Conservation (phyloP, 2,113 vertebrate genomes). For the Pyrgilauda ruficollis region DNA sequence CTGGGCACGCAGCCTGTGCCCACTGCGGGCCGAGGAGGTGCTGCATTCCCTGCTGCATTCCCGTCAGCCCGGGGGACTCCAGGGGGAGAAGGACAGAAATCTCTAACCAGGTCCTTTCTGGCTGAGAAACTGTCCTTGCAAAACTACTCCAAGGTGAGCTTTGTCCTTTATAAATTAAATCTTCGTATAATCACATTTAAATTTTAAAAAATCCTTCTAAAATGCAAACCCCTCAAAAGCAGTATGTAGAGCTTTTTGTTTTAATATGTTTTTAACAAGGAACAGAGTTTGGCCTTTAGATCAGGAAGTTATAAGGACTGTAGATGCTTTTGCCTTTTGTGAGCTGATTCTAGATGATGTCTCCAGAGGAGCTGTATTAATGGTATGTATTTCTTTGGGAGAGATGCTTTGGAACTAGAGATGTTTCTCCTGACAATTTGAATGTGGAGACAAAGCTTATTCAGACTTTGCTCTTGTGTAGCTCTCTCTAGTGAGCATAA, state of each 20-base stretch:
- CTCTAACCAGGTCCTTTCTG: not conserved
- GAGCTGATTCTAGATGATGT: not conserved
- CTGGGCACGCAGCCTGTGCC: fast-evolving
- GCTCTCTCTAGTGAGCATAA: not conserved
- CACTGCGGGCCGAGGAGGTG: fast-evolving
- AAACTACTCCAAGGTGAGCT: not conserved
- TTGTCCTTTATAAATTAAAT: not conserved
- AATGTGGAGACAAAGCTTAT: not conserved
- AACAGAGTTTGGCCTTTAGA: not conserved
- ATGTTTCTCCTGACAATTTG: not conserved
- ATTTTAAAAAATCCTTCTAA: not conserved
- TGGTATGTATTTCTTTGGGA: not conserved
- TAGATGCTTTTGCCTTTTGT: not conserved
- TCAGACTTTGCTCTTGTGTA: not conserved
- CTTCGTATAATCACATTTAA: fast-evolving
- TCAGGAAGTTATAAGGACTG: not conserved
- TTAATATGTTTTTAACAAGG: not conserved
- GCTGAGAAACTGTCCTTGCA: not conserved
- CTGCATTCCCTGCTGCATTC: fast-evolving
- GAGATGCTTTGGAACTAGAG: not conserved
- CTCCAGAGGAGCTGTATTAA: not conserved
- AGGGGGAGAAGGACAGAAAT: not conserved
- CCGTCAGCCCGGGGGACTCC: fast-evolving
- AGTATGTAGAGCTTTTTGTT: not conserved
- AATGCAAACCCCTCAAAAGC: not conserved